phyloP scores from a whole-genome alignment of 2,113 vertebrate genomes.

The Serilophus lunatus region DNA sequence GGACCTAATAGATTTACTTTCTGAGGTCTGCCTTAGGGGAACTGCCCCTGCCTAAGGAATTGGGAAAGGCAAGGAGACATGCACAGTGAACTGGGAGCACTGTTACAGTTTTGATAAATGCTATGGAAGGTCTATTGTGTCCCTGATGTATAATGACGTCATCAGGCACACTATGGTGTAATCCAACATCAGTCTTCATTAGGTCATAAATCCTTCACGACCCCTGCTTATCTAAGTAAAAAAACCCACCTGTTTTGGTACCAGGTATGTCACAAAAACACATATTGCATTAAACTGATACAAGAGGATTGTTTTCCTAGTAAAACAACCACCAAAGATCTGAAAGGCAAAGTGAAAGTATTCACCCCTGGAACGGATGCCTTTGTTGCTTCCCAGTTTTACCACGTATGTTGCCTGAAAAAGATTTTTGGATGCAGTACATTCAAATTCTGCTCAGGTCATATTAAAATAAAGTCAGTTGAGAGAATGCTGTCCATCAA shows the following conservation, averaged over 20 bases:
- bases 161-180: background rate
- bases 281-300: fast-evolving
- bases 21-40: background rate
- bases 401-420: background rate
- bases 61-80: background rate
- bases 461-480: background rate
- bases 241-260: background rate
- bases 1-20: background rate
- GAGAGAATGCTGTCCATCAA: background rate
- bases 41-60: background rate
- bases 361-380: fast-evolving
- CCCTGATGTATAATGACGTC: fast-evolving
- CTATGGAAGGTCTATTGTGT: background rate
- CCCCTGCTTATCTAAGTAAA: background rate
- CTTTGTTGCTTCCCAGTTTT: background rate
- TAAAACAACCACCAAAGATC: background rate
- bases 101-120: background rate
- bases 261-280: background rate
- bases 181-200: background rate
- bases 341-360: background rate
- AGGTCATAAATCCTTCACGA: background rate
- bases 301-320: background rate
- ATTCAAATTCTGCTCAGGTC: background rate
- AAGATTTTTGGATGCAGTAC: background rate
- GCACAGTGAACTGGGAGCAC: no score